A percentile compares a stretch with the other conserved stretches of the same genome.
phyloP scores from a whole-genome alignment of 1,140 invertebrate species.

The Eubasilissa regina region DNA sequence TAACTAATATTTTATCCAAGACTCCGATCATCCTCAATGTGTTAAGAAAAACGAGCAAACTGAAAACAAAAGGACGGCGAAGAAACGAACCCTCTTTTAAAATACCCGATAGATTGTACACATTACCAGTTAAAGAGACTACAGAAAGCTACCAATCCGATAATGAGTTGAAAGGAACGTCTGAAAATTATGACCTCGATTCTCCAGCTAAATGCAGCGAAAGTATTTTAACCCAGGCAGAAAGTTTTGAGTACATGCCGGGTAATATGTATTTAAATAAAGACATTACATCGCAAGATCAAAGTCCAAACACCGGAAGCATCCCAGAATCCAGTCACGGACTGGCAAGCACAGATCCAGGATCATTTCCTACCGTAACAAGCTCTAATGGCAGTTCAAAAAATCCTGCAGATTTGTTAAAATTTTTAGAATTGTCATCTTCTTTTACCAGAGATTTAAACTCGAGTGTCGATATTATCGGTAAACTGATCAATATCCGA shows the following conservation, averaged over 20 bases:
- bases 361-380: background rate
- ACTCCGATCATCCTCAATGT: slow-evolving; percentile 50
- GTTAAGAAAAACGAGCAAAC: slow-evolving; percentile 10
- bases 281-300: background rate
- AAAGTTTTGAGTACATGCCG: slow-evolving; percentile 72
- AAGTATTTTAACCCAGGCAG: slow-evolving; percentile 68
- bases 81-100: slow-evolving; percentile 20
- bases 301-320: slow-evolving; percentile 56
- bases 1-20: slow-evolving; percentile 43
- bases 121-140: background rate
- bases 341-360: background rate
- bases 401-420: background rate
- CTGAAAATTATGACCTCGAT: slow-evolving; percentile 10
- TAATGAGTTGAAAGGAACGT: slow-evolving; percentile 13
- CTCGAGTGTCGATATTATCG: slow-evolving; percentile 64
- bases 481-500: slow-evolving; percentile 62
- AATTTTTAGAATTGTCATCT: slow-evolving; percentile 9
- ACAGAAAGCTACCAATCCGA: slow-evolving; percentile 9
- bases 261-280: slow-evolving; percentile 67
- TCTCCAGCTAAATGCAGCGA: slow-evolving; percentile 47
- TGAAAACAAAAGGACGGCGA: background rate
- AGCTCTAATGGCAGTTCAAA: slow-evolving; percentile 1
- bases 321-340: slow-evolving; percentile 18
- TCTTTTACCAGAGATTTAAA: slow-evolving; percentile 68
- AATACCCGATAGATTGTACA: background rate